Evolutionary conservation across 2,888 invertebrate genomes (phyloP), one percentile per base, ranked within the genome.

Genomic region (Papilio elwesi): DNA sequence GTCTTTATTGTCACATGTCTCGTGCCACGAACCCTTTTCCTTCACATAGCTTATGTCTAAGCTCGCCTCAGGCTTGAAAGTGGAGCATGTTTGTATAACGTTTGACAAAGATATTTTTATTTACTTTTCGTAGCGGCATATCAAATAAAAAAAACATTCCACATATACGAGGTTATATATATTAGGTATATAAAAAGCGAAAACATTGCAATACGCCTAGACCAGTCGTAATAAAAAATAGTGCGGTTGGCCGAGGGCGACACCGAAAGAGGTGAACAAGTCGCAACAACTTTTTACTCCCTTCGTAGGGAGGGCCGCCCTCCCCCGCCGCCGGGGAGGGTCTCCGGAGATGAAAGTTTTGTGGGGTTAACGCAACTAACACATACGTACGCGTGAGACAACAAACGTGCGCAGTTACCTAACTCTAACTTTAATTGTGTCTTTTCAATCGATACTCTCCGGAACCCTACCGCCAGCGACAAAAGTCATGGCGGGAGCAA

Each of bases 231-330:
- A 74, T 66, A 74, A 74, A 73, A 73, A 74, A 70, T 82, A 87
- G 84, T 83, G 84, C 83, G 85, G 83, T 83, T 83, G 84, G 83
- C 84, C 85, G 87, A 90, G 93, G 92, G 92, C 89, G 92, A 92
- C 92, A 90, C 85, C 88, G 93, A 93, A 93, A 93, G 93, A 93
- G 93, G 93, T 93, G 93, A 93, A 90, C 90, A 90, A 93, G 92
- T 93, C 91, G 89, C 90, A 91, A 91, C 89, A 91, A 92, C 87
- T 93, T 91, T 91, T 92, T 90, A 92, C 93, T 93, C 93, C 93
- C 93, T 90, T 89, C 85, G 83, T 78, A 82, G 91, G 92, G 90
- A 86, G 90, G 87, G 85, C 77, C 77, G 82, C 78, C 81, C 79
- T 75, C 75, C 79, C 82, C 87, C 73, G 43, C 43, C 43, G 43